Percentiles rank a stretch among this genome's conserved stretches.
Conservation (phyloP, 2,113 vertebrate species). For the Stictonetta naevosa region DNA sequence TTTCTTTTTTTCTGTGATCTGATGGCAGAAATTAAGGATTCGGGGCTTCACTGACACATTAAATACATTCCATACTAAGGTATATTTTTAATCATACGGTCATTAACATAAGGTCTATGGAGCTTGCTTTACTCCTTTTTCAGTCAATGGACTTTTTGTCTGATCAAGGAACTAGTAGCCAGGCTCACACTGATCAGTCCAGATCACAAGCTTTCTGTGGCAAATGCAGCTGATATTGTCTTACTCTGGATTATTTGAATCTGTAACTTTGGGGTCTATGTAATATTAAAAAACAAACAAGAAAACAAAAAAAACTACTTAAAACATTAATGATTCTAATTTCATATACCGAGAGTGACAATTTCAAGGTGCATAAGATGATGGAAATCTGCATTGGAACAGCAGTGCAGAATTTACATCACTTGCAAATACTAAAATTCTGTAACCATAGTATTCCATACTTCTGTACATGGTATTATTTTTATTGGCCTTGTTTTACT, state of each 20-base stretch:
- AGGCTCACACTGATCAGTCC: not conserved
- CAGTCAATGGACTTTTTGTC: conserved; percentile 10
- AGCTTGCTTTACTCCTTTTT: conserved; percentile 31
- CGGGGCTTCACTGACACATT: not conserved
- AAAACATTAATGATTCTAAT: conserved; percentile 38
- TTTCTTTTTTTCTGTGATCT: conserved; percentile 13
- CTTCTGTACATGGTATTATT: not conserved
- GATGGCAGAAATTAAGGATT: conserved; percentile 3
- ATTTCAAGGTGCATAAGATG: conserved; percentile 28
- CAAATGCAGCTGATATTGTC: conserved; percentile 2
- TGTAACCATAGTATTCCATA: conserved; percentile 41
- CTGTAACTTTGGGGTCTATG: conserved; percentile 29
- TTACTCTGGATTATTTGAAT: not conserved
- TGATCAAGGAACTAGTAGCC: not conserved
- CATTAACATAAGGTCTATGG: not conserved
- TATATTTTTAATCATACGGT: not conserved
- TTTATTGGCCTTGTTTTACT: conserved; percentile 44
- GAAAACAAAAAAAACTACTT: conserved; percentile 29
- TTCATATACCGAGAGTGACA: not conserved
- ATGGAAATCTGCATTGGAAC: conserved; percentile 27
- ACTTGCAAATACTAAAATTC: conserved; percentile 46
- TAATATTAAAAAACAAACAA: not conserved
- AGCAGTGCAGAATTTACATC: conserved; percentile 16
- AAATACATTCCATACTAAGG: not conserved
- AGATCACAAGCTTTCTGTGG: conserved; percentile 13